Percentiles rank a stretch among this genome's conserved stretches.
Conservation (phyloP, 2,888 invertebrate genomes). For the Chrysolina oricalcia region DNA sequence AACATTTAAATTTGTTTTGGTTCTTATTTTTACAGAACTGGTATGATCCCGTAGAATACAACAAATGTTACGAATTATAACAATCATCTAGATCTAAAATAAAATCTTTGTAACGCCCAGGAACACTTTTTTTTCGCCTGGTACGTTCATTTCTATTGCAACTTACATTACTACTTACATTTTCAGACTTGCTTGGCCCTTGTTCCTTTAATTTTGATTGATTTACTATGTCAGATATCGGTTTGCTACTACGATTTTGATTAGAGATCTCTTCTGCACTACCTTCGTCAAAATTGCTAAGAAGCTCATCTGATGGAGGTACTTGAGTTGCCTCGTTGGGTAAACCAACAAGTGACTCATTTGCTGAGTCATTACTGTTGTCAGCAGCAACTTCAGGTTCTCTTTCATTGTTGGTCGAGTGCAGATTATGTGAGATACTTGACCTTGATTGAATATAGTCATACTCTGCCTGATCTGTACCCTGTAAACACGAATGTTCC, state of each 20-base stretch:
- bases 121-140: neutral
- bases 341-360: neutral
- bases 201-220: neutral
- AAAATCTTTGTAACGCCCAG: neutral
- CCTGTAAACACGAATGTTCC: too few species aligned
- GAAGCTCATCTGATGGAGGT: constrained; percentile 3
- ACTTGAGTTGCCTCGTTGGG: too few species aligned
- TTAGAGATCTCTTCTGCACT: constrained; percentile 5
- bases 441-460: neutral
- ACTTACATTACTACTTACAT: neutral
- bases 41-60: too few species aligned
- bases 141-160: neutral
- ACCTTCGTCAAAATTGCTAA: constrained; percentile 20
- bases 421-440: constrained; percentile 3
- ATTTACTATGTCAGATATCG: neutral
- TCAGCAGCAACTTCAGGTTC: constrained; percentile 9
- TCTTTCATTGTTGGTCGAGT: neutral
- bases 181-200: constrained; percentile 25
- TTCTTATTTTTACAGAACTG: too few species aligned
- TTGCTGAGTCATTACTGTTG: neutral
- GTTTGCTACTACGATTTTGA: neutral
- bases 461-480: constrained; percentile 9
- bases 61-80: too few species aligned
- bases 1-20: too few species aligned
- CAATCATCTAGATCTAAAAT: neutral